These are phyloP conservation scores for Pelecanoides urinatrix DNA, from an alignment of 2,113 vertebrate genomes.

Conservation along the genomic window DNA sequence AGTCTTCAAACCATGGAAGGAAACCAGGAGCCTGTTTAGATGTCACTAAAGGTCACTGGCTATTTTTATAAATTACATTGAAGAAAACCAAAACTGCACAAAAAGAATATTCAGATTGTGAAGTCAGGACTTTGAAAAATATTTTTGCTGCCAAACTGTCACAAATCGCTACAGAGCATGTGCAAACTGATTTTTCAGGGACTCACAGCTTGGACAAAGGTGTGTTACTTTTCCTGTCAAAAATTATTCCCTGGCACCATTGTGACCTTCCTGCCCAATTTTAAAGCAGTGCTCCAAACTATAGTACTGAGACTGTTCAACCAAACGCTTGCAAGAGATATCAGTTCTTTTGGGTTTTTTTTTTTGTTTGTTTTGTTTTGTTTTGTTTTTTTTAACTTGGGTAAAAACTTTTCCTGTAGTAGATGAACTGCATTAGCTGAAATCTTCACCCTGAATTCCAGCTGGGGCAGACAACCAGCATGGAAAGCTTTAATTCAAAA, in stretches of 20 bases:
- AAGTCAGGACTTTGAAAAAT: not conserved
- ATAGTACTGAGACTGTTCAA: not conserved
- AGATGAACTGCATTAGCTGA: not conserved
- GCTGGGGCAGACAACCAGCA: not conserved
- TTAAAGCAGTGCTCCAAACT: not conserved
- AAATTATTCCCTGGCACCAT: not conserved
- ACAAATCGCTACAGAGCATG: not conserved
- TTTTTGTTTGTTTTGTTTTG: no score
- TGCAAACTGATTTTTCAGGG: not conserved
- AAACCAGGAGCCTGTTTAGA: not conserved
- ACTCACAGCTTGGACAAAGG: not conserved
- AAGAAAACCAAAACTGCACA: not conserved
- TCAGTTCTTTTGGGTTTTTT: no score
- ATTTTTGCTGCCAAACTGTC: not conserved
- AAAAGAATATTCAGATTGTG: not conserved
- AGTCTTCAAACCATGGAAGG: conserved; percentile 50
- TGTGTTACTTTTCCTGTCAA: not conserved
- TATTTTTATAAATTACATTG: conserved; percentile 37
- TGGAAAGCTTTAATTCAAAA: not conserved
- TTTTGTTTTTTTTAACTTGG: not conserved
- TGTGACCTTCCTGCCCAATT: not conserved
- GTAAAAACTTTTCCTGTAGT: not conserved
- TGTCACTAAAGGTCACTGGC: conserved; percentile 28
- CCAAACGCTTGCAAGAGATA: not conserved
- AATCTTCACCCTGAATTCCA: not conserved